Evolutionary conservation across 2,888 invertebrate species (phyloP).

Genomic region (Odontothrips loti): DNA sequence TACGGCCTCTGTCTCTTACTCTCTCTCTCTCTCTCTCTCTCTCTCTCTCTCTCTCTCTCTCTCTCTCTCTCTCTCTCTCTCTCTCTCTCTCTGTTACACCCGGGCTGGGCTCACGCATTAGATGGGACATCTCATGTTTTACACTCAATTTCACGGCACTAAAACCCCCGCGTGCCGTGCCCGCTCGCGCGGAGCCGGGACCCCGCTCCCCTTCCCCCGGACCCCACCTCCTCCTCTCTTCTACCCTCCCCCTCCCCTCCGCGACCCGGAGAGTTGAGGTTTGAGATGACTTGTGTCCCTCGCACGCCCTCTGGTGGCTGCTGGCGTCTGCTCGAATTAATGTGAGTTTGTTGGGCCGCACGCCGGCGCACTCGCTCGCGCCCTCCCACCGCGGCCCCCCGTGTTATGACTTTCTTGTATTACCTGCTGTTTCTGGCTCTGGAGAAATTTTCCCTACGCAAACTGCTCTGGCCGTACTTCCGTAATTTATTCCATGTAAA

Average conservation of each 20-base stretch:
- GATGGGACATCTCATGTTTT: too few relatives aligned
- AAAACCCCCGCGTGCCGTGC: background rate
- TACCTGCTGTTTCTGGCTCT: conserved; percentile 24
- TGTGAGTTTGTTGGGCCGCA: background rate
- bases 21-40: too few relatives aligned
- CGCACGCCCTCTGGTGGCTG: background rate
- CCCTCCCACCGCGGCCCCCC: background rate
- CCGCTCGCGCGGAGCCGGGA: too few relatives aligned
- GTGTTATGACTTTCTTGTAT: conserved; percentile 21
- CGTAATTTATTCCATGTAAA: conserved; percentile 27
- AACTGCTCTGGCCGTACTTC: background rate
- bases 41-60: too few relatives aligned
- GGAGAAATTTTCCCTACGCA: conserved; percentile 22
- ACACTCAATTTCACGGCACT: background rate
- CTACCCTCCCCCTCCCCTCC: background rate
- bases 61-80: background rate
- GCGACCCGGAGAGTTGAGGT: background rate
- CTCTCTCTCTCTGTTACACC: background rate
- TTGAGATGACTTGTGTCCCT: background rate
- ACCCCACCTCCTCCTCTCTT: background rate
- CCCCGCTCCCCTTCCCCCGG: background rate
- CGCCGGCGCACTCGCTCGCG: background rate
- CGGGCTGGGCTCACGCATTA: background rate
- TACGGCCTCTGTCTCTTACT: too few relatives aligned
- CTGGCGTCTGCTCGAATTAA: background rate